phyloP scores from a whole-genome alignment of 2,888 invertebrate genomes.

The Drosophila algonquin region DNA sequence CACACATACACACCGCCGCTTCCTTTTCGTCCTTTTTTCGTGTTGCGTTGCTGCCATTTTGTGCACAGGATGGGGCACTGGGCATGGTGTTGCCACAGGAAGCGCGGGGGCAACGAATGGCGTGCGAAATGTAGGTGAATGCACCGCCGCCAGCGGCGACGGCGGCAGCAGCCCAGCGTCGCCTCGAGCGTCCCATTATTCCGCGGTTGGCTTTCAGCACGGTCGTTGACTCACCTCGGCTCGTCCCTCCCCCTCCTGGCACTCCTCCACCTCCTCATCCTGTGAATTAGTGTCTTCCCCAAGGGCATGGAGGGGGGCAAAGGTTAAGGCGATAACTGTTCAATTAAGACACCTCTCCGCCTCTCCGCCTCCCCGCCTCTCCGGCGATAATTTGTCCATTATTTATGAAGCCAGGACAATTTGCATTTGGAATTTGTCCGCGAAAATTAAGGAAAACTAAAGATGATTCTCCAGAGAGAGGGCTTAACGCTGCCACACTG shows the following conservation, averaged over 20 bases:
- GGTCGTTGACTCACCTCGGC: conserved; percentile 64
- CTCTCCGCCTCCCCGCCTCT: too few relatives aligned
- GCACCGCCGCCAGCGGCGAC: conserved; percentile 52
- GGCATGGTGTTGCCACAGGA: conserved; percentile 3
- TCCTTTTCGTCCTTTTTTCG: neutral
- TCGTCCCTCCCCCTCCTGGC: neutral
- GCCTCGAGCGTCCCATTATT: conserved; percentile 58
- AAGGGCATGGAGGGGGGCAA: neutral
- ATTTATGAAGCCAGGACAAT: too few relatives aligned
- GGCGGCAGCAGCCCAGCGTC: conserved; percentile 41
- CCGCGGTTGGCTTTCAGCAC: conserved; percentile 59
- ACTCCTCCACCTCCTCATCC: too few relatives aligned
- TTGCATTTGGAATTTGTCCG: too few relatives aligned
- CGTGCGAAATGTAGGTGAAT: conserved; percentile 74
- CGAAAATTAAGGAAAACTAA: too few relatives aligned
- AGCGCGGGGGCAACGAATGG: conserved; percentile 27
- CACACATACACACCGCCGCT: conserved; percentile 10
- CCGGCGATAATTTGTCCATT: too few relatives aligned
- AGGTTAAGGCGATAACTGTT: conserved; percentile 43
- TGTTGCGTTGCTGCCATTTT: conserved; percentile 70
- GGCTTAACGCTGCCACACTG: too few relatives aligned
- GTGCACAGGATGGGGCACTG: conserved; percentile 1
- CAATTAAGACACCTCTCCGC: conserved; percentile 45
- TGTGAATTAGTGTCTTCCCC: neutral
- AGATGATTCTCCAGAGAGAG: too few relatives aligned